Percentiles rank a stretch among this genome's conserved stretches.
phyloP scores from a whole-genome alignment of 1,140 invertebrate genomes.

The Trinorchestia longiramus region DNA sequence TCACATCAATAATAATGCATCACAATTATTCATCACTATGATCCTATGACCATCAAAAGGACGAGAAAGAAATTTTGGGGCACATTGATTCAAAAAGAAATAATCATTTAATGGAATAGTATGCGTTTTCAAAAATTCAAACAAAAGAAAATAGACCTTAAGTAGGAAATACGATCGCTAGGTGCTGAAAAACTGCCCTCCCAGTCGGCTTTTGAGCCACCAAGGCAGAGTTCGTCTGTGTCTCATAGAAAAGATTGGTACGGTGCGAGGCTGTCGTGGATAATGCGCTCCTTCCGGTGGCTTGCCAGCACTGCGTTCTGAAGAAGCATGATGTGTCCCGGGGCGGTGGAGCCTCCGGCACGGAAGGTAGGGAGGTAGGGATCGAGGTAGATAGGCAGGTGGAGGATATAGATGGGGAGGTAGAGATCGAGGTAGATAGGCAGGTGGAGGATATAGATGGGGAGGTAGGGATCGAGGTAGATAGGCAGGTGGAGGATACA shows the following conservation, averaged over 20 bases:
- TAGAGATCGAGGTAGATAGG: no score
- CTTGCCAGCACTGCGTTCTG: background rate
- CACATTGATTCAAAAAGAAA: background rate
- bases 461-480: no score
- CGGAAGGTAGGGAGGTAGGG: background rate
- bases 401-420: no score
- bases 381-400: no score
- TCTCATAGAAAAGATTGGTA: constrained; percentile 36
- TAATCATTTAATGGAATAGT: background rate
- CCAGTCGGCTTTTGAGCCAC: background rate
- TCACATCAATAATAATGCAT: no score
- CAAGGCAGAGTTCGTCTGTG: background rate
- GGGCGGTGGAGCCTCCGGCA: background rate
- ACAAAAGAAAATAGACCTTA: background rate
- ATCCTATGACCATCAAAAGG: no score
- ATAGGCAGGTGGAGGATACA: no score
- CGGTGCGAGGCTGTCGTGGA: background rate
- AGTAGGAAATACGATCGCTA: background rate
- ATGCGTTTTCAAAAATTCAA: background rate
- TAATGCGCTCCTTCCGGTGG: constrained; percentile 13
- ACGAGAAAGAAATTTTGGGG: background rate
- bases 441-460: no score
- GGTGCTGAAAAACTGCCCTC: background rate
- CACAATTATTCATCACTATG: no score
- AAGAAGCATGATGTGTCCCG: constrained; percentile 11